phyloP scores from a whole-genome alignment of 2,888 invertebrate genomes.

The Stenotaenia linearis region DNA sequence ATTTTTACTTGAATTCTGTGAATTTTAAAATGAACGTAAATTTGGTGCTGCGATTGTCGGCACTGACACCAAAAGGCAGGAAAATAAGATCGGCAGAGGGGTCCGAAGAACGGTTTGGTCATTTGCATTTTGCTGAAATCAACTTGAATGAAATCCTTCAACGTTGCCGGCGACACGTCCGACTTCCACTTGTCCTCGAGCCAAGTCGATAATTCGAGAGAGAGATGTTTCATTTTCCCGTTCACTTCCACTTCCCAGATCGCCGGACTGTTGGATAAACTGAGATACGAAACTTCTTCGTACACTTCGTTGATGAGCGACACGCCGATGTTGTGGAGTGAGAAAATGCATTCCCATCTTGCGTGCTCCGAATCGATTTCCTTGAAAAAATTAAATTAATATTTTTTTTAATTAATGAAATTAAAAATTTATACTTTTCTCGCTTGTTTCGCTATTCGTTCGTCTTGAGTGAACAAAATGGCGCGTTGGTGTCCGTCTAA shows the following conservation, averaged over 20 bases:
- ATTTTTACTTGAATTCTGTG: constrained; percentile 56
- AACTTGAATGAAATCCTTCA: constrained; percentile 70
- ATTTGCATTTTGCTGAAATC: constrained; percentile 79
- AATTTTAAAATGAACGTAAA: constrained; percentile 61
- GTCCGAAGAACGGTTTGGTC: constrained; percentile 78
- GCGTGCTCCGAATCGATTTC: constrained; percentile 33
- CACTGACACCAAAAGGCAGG: constrained; percentile 70
- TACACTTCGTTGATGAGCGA: constrained; percentile 51
- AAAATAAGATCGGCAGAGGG: constrained; percentile 63
- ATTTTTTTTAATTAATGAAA: not conserved
- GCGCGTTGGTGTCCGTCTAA: constrained; percentile 68
- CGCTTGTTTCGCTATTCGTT: constrained; percentile 60
- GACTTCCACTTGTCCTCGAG: constrained; percentile 70
- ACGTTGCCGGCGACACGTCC: constrained; percentile 63
- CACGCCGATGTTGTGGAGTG: constrained; percentile 62
- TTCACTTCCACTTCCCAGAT: constrained; percentile 77
- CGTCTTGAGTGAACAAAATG: constrained; percentile 68
- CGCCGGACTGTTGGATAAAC: constrained; percentile 63
- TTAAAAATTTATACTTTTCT: constrained; percentile 44
- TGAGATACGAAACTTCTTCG: constrained; percentile 62
- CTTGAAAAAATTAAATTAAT: not conserved
- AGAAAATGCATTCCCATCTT: constrained; percentile 51
- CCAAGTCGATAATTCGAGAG: constrained; percentile 72
- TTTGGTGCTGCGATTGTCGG: constrained; percentile 62
- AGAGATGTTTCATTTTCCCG: constrained; percentile 70